Percentiles rank a stretch among this genome's conserved stretches.
These are phyloP conservation scores for Dryococelus australis DNA, from an alignment of 2,888 invertebrate species.

Conservation along the genomic window DNA sequence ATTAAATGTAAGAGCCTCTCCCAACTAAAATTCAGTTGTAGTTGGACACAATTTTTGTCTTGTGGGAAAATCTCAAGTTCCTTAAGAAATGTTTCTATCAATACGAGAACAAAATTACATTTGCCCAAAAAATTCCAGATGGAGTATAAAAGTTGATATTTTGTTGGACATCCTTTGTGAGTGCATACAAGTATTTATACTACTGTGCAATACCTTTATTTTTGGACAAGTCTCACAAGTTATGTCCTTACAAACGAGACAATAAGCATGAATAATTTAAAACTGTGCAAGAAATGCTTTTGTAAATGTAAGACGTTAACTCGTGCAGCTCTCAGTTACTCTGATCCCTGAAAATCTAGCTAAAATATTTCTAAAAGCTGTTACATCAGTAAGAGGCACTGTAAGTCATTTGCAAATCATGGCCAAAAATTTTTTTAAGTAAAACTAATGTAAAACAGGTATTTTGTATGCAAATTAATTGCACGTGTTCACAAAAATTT, in stretches of 20 bases:
- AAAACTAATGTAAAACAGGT: neutral
- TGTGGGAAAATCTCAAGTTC: no score
- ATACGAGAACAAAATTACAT: no score
- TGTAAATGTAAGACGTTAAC: neutral
- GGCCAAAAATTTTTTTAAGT: neutral
- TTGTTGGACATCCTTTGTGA: conserved; percentile 1
- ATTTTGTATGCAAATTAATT: neutral
- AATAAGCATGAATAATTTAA: neutral
- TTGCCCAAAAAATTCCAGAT: no score
- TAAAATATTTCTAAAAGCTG: neutral
- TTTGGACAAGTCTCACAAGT: neutral
- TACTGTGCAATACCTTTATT: neutral
- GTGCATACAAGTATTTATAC: neutral
- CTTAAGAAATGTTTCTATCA: no score
- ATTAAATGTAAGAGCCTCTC: no score
- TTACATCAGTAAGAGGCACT: neutral
- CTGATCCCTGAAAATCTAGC: neutral
- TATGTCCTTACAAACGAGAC: neutral
- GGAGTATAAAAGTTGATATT: neutral
- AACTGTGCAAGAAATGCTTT: neutral
- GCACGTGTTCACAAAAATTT: neutral
- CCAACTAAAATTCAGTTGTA: no score
- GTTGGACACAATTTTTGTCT: no score
- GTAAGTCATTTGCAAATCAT: neutral
- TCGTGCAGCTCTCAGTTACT: neutral